Evolutionary conservation across 1,140 invertebrate genomes (phyloP).

Genomic region (Temnothorax curvispinosus): DNA sequence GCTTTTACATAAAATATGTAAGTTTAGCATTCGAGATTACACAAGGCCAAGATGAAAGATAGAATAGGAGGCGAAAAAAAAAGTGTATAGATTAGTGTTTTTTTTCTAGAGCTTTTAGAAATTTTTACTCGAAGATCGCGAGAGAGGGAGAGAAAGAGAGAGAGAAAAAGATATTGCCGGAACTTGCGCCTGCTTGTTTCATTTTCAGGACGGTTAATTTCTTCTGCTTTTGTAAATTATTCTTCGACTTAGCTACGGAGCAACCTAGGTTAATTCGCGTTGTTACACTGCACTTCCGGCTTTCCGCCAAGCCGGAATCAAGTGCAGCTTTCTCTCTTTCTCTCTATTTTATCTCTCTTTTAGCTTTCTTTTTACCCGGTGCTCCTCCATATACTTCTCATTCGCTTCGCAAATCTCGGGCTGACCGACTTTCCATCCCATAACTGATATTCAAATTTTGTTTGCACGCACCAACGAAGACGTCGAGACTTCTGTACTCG

Average conservation of each 20-base stretch:
- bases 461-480: constrained; percentile 42
- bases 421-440: not conserved
- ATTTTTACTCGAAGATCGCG: not conserved
- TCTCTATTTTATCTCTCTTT: not conserved
- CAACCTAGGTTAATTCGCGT: not conserved
- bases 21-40: constrained; percentile 9
- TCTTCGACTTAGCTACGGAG: not conserved
- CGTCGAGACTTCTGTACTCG: not conserved
- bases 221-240: constrained; percentile 51
- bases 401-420: constrained; percentile 39
- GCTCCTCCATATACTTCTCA: not conserved
- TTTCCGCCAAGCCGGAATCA: not conserved
- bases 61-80: not conserved
- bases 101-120: not conserved
- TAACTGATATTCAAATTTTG: constrained; percentile 62
- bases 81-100: not conserved
- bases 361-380: not conserved
- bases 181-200: constrained; percentile 15
- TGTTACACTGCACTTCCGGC: constrained; percentile 10
- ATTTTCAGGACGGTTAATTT: constrained; percentile 55
- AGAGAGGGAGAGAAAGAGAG: not conserved
- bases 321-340: constrained; percentile 30
- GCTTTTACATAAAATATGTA: not conserved
- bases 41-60: not conserved
- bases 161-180: not conserved